These are phyloP conservation scores for Hydrozoanthus tunicans DNA, from an alignment of 64 coral and sea anemone species.

Conservation along the genomic window DNA sequence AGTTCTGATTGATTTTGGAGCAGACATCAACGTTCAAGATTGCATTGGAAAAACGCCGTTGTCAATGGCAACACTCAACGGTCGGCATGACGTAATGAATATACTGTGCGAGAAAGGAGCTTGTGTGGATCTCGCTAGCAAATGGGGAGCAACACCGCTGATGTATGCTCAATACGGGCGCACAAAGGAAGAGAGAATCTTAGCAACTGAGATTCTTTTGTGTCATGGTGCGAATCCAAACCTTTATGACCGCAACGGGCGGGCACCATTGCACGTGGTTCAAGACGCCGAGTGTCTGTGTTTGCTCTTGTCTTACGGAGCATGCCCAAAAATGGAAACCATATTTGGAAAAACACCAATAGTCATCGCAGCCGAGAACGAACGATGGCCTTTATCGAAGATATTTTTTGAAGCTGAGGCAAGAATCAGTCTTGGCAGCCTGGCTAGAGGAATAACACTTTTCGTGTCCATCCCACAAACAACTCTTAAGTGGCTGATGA, in stretches of 20 bases:
- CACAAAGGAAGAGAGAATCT: slow-evolving; percentile 51
- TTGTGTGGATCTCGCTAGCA: slow-evolving; percentile 52
- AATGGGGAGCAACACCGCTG: slow-evolving; percentile 82
- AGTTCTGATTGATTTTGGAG: slow-evolving; percentile 63
- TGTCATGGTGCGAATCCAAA: slow-evolving; percentile 59
- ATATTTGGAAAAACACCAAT: slow-evolving; percentile 79
- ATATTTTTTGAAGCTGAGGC: slow-evolving; percentile 64
- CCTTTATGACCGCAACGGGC: slow-evolving; percentile 68
- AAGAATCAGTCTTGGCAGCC: slow-evolving; percentile 39
- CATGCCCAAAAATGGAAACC: slow-evolving; percentile 71
- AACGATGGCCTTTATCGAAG: slow-evolving; percentile 52
- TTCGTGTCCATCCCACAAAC: slow-evolving; percentile 60
- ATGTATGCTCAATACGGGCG: slow-evolving; percentile 70
- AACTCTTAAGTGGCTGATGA: slow-evolving; percentile 38
- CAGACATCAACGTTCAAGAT: slow-evolving; percentile 74
- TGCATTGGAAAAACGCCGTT: slow-evolving; percentile 85
- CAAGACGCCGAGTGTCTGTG: slow-evolving; percentile 72
- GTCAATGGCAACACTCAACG: slow-evolving; percentile 70
- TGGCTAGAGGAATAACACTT: slow-evolving; percentile 52
- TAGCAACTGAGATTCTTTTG: slow-evolving; percentile 69
- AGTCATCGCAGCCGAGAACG: slow-evolving; percentile 70
- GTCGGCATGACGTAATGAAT: slow-evolving; percentile 63
- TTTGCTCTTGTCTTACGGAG: slow-evolving; percentile 63
- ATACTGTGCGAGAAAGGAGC: slow-evolving; percentile 59
- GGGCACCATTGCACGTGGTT: slow-evolving; percentile 60